Evolutionary conservation across 2,113 vertebrate genomes (phyloP), one percentile per base, ranked within the genome.

Genomic region (Tragelaphus imberbis): DNA sequence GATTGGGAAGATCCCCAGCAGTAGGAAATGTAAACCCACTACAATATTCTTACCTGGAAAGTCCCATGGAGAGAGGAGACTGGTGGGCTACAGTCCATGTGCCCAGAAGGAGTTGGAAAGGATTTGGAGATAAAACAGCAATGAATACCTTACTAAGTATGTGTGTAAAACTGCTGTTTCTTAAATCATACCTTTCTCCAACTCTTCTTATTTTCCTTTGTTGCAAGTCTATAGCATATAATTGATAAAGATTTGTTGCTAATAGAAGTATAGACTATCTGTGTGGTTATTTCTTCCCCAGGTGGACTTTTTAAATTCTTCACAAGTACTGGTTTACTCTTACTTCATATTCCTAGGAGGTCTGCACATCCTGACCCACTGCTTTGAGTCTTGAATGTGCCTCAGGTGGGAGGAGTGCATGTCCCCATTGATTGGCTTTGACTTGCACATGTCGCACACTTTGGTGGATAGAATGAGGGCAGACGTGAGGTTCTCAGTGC

Each of bases 241-340:
- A 49, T 17, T 79, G 13, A 49, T 2, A 75, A 40, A 30, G 2
- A 15, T 49, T 49, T 9, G 14, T 0, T 9, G 77, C 15, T 40
- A 16, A 28, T 23, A 79, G 44, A 79, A 49, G 44, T 79, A 49
- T 17, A 47, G 15, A 79, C 44, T 47, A 3, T 28, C 9, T 79
- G 44, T 30, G 25, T 49, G 23, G 14, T 79, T 79, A 44, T 30
- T 49, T 79, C 77, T 79, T 27, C 44, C 7, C 44, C 44, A 79
- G 27, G 44, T 79, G n/a, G 27, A 30, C 15, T 10, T 79, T 44
- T 79, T 5, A 49, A 44, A 49, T 49, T 49, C 7, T 79, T 79
- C 7, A 17, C 77, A 47, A 30, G 27, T 79, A 16, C 28, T 79
- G 44, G 6, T 79, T 79, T 49, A 28, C 2, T 79, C 44, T 71